These are phyloP conservation scores for Sussaba pulchella DNA, from an alignment of 2,888 invertebrate genomes.

Conservation along the genomic window DNA sequence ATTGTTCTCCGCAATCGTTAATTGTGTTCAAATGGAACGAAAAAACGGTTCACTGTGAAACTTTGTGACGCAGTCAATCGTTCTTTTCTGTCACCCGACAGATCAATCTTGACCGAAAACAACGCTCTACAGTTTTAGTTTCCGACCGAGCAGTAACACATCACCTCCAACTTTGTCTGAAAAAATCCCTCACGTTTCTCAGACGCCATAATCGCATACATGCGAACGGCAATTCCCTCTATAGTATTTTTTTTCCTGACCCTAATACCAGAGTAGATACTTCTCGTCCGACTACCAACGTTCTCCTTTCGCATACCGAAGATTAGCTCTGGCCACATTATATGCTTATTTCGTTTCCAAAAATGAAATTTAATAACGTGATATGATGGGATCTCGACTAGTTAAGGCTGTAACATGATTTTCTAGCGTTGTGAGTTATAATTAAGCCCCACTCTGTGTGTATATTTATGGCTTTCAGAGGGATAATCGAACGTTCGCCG, in stretches of 20 bases:
- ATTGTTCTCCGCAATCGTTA: no score
- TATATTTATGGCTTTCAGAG: conserved; percentile 70
- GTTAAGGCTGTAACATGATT: background rate
- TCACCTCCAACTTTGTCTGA: no score
- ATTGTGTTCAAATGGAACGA: no score
- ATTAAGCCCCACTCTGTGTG: conserved; percentile 20
- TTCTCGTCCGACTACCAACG: conserved; percentile 10
- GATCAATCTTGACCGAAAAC: background rate
- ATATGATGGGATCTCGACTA: background rate
- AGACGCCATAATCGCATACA: background rate
- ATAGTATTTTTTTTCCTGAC: conserved; percentile 3
- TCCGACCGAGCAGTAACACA: no score
- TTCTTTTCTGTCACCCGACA: no score
- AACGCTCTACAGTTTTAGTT: no score
- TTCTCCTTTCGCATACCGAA: conserved; percentile 6
- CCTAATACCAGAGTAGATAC: conserved; percentile 30
- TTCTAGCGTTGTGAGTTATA: background rate
- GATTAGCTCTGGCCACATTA: conserved; percentile 10
- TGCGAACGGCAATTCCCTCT: conserved; percentile 21
- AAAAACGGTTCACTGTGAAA: no score
- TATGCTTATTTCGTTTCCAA: background rate
- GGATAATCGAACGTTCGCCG: conserved; percentile 66
- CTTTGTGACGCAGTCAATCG: no score
- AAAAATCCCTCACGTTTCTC: conserved; percentile 6
- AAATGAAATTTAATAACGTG: conserved; percentile 17